Base-by-base conservation (phyloP, 2,113 vertebrate species). In the Podiceps cristatus region DNA sequence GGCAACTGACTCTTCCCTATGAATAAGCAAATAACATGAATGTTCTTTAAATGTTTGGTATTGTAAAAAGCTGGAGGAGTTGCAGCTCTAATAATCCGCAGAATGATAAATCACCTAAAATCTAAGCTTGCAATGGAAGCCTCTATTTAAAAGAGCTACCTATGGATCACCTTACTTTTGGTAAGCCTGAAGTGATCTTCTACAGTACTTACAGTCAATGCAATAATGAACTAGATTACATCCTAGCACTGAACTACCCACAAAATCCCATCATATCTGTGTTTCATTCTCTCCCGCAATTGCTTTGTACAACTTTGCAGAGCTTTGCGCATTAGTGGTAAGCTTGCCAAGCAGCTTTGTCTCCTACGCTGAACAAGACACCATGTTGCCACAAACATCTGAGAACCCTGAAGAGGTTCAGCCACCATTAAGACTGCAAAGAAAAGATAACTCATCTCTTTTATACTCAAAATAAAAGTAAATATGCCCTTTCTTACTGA, bases 11-110 rank as follows among this genome's bases (percentile, higher is more conserved):
- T 93, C 28, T 89, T 85, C 27, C 8, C 59, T 53, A 45, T 59
- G 89, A 96, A 88, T 76, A 85, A 79, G 53, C 35, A 95, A 88
- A 71, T 81, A 84, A 90, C 29, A 37, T 75, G 33, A 67, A 88
- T 63, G 55, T 47, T 93, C 73, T 86, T 88, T 42, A 87, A 90
- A 84, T 72, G 42, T 49, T 78, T 79, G 64, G 29, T 69, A 82
- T n/a, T 72, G 14, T 50, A 86, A 90, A 94, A 91, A 94, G 35
- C 17, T 69, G 77, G 49, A 92, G 84, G 40, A 89, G 42, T 53
- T 87, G 58, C 45, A 2, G 47, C 18, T 83, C 74, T 94, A 82
- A 92, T 86, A 81, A 96, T n/a, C 59, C 47, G 35, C 10, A 64
- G 62, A 89, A 76, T 16, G 40, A 45, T 78, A 93, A 91, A 62